Base-by-base conservation (phyloP, 2,888 invertebrate genomes). In the Empis stercorea region DNA sequence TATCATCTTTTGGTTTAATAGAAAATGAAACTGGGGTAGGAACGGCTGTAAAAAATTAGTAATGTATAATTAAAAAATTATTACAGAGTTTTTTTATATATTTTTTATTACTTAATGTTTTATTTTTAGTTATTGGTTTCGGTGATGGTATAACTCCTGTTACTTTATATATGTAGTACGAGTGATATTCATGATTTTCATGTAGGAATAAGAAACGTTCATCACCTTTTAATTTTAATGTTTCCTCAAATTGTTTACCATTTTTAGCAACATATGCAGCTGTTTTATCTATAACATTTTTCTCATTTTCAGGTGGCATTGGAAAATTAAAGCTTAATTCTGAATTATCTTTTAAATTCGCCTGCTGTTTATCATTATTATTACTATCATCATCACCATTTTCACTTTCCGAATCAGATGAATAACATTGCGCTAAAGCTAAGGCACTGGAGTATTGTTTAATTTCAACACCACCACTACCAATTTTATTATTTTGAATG, bases 201-300 rank as follows among this genome's bases (percentile, higher is more conserved):
- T 88, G 78, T 2, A 97, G 70, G 65, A 97, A 97, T 20, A 81
- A 81, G 66, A 97, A 95, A 30, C 94, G 73, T 1, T 84, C 79
- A 64, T 95, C 94, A 45, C 81, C 82, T 61, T 87, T 89, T 4
- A 80, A 79, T 56, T 81, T 81, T 10, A 91, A 84, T 23, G 89
- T 86, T 32, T 84, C 80, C 58, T 97, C 96, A 63, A 97, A 96
- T 59, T 89, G 87, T 47, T 83, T 79, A 1, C 97, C 99, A 69
- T 96, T 96, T 57, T 92, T 89, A 1, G 91, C 87, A 0, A 99
- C 96, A 66, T 96, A 96, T 53, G 84, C 81, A 1, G 97, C 96
- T 81, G 97, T 94, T 69, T 95, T 94, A 67, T 95, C 93, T 48
- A 99, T 87, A 10, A 97, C 87, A 16, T 86, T 76, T 61, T 85